Conservation (phyloP, 2,113 vertebrate species). For the Dasypus novemcinctus region DNA sequence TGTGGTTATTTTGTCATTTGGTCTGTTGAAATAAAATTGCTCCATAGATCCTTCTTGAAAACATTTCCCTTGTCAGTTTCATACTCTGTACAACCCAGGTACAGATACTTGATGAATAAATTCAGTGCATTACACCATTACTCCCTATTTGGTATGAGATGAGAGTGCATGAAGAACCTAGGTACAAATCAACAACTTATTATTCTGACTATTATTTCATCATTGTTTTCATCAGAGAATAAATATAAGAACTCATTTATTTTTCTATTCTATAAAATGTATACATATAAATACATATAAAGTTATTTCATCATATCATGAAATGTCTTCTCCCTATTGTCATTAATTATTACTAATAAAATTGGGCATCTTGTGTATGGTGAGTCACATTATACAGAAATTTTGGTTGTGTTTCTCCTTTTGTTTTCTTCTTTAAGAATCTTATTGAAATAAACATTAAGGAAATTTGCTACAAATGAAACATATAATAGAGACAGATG, state of each 20-base stretch:
- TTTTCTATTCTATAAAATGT: background rate
- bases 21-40: background rate
- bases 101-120: background rate
- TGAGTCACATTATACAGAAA: background rate
- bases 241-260: slow-evolving; percentile 17
- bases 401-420: background rate
- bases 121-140: background rate
- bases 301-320: background rate
- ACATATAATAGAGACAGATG: slow-evolving; percentile 11
- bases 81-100: background rate
- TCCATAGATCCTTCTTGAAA: background rate
- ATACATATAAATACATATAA: background rate
- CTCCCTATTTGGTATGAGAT: background rate
- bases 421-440: slow-evolving; percentile 37
- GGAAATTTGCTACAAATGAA: background rate
- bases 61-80: background rate
- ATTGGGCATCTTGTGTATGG: background rate
- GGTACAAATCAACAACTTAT: background rate
- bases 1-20: background rate
- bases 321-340: background rate
- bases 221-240: background rate
- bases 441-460: background rate
- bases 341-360: background rate
- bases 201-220: background rate
- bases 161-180: background rate